Evolutionary conservation across 1,140 invertebrate genomes (phyloP), one percentile per base, ranked within the genome.

Genomic region (Conus betulinus): DNA sequence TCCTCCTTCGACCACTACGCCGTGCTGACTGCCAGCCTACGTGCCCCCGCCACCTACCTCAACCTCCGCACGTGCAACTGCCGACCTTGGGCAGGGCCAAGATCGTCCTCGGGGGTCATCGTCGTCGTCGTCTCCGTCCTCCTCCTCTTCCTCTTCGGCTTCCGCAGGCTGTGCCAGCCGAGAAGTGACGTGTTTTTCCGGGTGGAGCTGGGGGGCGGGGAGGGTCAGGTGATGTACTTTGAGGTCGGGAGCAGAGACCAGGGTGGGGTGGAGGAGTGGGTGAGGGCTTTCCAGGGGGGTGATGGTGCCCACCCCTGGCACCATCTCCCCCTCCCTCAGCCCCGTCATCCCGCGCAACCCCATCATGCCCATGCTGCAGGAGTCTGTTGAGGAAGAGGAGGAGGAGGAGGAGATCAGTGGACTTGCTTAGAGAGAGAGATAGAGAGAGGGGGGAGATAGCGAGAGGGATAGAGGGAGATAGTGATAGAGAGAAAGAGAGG

Each of bases 41-140:
- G 85, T 8, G 71, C 71, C 5, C 85, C 85, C 15, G 85, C 85
- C 85, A 87, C 85, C 52, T 87, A 87, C 85, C 71, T 87, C 39
- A 87, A 87, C 71, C 71, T 87, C 53, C 85, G 85, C 85, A 87
- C 85, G 71, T 87, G 85, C 85, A 78, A 57, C 85, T 67, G 63
- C n/a, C 57, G 85, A 67, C 71, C 67, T 8, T 79, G 71, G 20
- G 4, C 85, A 5, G 13, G 71, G 17, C 7, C 51, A 15, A n/a
- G 27, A 10, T 78, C 71, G 10, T 74, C 57, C 76, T 53, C 51
- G 13, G 76, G 76, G 76, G 39, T 23, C 76, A 39, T 13, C 7
- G 25, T 78, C 76, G 11, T 78, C 76, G 23, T 13, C 13, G 15
- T 71, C 20, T 10, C 10, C 67, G 17, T 13, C 60, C 60, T 63